These are phyloP conservation scores for Lepetodrilus schrolli DNA, from an alignment of 2,888 invertebrate species.

Conservation along the genomic window DNA sequence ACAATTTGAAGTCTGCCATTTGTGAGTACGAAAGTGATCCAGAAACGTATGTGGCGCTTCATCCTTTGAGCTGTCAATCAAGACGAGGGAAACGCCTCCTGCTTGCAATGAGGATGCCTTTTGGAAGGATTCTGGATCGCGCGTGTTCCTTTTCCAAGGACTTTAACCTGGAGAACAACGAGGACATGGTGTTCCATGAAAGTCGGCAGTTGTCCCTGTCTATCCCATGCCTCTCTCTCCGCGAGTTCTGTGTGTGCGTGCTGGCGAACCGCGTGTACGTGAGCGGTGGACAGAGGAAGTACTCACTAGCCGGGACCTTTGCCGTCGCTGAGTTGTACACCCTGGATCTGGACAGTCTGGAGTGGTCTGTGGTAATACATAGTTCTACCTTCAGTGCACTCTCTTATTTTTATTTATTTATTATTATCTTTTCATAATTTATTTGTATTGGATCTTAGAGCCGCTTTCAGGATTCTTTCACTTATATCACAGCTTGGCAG, in stretches of 20 bases:
- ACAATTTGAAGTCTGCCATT: neutral
- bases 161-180: neutral
- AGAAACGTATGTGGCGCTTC: neutral
- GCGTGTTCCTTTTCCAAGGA: conserved; percentile 5
- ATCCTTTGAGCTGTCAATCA: neutral
- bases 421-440: too few species aligned
- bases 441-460: too few species aligned
- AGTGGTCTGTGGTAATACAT: conserved; percentile 5
- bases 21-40: neutral
- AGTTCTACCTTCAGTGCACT: too few species aligned
- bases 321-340: conserved; percentile 24
- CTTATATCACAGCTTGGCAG: too few species aligned
- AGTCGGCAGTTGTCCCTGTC: neutral
- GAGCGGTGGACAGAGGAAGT: conserved; percentile 30
- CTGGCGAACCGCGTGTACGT: conserved; percentile 22
- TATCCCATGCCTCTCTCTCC: neutral
- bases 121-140: neutral
- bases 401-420: neutral
- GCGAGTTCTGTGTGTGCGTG: conserved; percentile 28
- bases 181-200: neutral
- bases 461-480: too few species aligned
- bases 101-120: neutral
- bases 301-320: conserved; percentile 31
- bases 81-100: neutral
- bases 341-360: neutral